These are phyloP conservation scores for Archocentrus centrarchus DNA, from an alignment of 2,113 vertebrate species.

Conservation along the genomic window DNA sequence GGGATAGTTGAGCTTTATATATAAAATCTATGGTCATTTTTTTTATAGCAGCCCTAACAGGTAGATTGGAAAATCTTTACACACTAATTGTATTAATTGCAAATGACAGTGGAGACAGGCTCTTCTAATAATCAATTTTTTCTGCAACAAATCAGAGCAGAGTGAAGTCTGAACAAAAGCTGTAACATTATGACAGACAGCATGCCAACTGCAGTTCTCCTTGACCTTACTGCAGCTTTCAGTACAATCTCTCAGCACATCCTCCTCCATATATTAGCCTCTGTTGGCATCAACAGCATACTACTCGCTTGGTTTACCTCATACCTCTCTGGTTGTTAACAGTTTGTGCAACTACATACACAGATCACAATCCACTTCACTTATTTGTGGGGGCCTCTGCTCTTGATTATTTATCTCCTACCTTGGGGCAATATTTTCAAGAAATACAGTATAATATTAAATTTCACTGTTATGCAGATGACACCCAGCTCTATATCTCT, in stretches of 20 bases:
- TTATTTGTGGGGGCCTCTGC: background rate
- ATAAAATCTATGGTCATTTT: background rate
- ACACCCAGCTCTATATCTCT: background rate
- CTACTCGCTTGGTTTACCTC: too few relatives aligned
- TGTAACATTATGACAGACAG: too few relatives aligned
- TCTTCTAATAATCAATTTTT: background rate
- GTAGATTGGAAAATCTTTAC: background rate
- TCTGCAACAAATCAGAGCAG: background rate
- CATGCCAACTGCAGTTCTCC: too few relatives aligned
- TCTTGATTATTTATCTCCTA: background rate
- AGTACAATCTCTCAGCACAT: too few relatives aligned
- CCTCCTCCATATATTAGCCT: too few relatives aligned
- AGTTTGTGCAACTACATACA: background rate
- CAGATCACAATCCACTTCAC: background rate
- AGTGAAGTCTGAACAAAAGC: too few relatives aligned
- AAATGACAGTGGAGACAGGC: background rate
- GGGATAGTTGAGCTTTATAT: too few relatives aligned
- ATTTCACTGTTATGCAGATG: background rate
- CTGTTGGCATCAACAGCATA: too few relatives aligned
- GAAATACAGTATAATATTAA: background rate
- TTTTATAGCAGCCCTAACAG: background rate
- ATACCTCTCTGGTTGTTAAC: background rate
- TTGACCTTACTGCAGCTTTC: too few relatives aligned
- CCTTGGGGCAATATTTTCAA: background rate
- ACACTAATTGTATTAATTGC: background rate